Percentiles rank a stretch among this genome's conserved stretches.
phyloP scores from a whole-genome alignment of 1,140 invertebrate species.

The fruit fly (Drosophila melanogaster) region DNA sequence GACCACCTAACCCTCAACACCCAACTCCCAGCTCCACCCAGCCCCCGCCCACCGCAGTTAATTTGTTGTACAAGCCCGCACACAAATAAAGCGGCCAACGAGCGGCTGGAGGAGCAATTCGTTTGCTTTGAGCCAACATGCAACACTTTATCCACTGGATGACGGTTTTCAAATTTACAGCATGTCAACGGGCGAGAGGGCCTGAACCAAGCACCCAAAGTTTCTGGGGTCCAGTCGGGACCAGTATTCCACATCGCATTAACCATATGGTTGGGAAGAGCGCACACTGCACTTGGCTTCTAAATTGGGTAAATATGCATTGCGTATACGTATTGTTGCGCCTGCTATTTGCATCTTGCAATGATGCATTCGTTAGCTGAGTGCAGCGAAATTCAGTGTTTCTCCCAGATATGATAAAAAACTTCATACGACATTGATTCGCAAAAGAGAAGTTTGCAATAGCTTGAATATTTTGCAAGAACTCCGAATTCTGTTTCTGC shows the following conservation, averaged over 20 bases:
- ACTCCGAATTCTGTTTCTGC: no score
- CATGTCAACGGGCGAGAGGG: constrained; percentile 59
- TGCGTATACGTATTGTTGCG: constrained; percentile 54
- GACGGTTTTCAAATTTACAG: constrained; percentile 79
- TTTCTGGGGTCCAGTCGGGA: not conserved
- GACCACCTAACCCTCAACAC: not conserved
- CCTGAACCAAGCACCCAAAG: constrained; percentile 6
- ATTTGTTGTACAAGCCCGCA: constrained; percentile 77
- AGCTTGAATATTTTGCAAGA: no score
- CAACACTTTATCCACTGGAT: constrained; percentile 70
- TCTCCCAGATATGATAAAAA: constrained; percentile 20
- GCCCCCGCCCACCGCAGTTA: constrained; percentile 65
- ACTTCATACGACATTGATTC: constrained; percentile 33
- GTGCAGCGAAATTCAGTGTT: constrained; percentile 19
- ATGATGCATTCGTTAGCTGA: constrained; percentile 6
- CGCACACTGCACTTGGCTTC: constrained; percentile 34
- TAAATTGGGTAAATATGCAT: constrained; percentile 52
- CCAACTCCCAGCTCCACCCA: not conserved
- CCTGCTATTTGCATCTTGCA: not conserved
- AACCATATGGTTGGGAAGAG: constrained; percentile 51
- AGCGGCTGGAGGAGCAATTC: constrained; percentile 52
- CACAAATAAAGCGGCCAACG: constrained; percentile 74
- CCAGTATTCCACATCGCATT: constrained; percentile 41
- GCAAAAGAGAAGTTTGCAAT: not conserved
- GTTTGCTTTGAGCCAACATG: constrained; percentile 77